Percentiles rank a stretch among this genome's conserved stretches.
These are phyloP conservation scores for Phyllostomus hastatus DNA, from an alignment of 2,113 vertebrate genomes.

Conservation along the genomic window DNA sequence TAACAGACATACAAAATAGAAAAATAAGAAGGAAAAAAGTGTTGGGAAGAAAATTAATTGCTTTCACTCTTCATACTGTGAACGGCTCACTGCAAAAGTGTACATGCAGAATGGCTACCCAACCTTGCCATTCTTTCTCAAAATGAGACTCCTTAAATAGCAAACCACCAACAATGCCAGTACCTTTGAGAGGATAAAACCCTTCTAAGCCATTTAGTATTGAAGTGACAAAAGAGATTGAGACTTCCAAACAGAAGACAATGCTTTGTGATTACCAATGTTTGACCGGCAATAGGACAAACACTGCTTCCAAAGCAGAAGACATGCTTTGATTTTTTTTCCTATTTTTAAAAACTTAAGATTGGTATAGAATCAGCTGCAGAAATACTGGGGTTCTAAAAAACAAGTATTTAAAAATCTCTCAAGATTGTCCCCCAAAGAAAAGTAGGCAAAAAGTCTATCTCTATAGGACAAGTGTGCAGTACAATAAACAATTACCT, in stretches of 20 bases:
- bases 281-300: background rate
- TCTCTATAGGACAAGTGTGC: background rate
- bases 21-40: background rate
- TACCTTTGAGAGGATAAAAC: background rate
- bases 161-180: background rate
- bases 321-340: background rate
- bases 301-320: no score
- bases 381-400: background rate
- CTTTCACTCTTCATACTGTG: background rate
- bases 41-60: background rate
- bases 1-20: background rate
- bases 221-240: background rate
- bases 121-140: background rate
- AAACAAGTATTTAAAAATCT: background rate
- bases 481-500: background rate
- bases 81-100: background rate
- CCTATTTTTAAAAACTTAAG: background rate
- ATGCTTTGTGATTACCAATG: background rate
- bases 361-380: background rate
- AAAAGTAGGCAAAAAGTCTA: background rate
- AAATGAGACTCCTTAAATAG: background rate
- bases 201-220: background rate
- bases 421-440: background rate
- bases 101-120: background rate
- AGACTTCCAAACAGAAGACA: background rate